These are phyloP conservation scores for Hippocampus mohnikei DNA, from an alignment of 2,113 vertebrate genomes.

Conservation along the genomic window DNA sequence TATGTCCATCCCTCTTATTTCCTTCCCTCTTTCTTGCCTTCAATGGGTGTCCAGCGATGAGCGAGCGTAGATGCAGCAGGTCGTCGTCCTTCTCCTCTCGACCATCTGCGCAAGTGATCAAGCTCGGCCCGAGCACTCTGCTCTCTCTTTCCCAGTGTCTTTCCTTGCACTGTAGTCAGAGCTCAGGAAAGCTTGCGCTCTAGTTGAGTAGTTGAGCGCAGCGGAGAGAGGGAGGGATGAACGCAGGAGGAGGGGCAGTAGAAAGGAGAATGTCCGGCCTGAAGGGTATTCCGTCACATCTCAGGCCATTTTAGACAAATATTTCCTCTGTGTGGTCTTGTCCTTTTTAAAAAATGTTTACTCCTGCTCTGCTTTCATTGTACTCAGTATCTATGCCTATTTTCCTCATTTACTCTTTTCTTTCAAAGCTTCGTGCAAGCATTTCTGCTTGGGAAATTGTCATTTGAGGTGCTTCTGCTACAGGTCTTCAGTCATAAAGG, in stretches of 20 bases:
- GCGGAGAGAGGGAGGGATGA: slow-evolving; percentile 46
- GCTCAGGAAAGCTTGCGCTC: slow-evolving; percentile 37
- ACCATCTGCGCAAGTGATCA: slow-evolving; percentile 39
- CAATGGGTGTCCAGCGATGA: slow-evolving; percentile 3
- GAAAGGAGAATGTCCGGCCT: slow-evolving; percentile 49
- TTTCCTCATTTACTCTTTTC: neutral
- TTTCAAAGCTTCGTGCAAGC: neutral
- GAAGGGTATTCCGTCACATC: slow-evolving; percentile 49
- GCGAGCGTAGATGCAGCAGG: slow-evolving; percentile 25
- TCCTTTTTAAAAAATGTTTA: neutral
- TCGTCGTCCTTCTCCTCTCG: slow-evolving; percentile 19
- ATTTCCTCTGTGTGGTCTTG: slow-evolving; percentile 9
- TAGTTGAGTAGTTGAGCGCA: slow-evolving; percentile 30
- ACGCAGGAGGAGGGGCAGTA: slow-evolving; percentile 41
- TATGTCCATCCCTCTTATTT: neutral
- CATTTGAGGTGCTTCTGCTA: neutral
- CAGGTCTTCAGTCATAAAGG: neutral
- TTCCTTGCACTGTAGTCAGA: slow-evolving; percentile 45
- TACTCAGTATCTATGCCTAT: neutral
- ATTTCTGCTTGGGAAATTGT: neutral
- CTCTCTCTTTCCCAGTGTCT: slow-evolving; percentile 38
- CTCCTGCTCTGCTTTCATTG: neutral
- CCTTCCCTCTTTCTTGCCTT: neutral
- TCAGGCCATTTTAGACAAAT: slow-evolving; percentile 24
- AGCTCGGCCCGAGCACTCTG: slow-evolving; percentile 24